phyloP scores from a whole-genome alignment of 2,888 invertebrate species.

The Teinopalpus imperialis region DNA sequence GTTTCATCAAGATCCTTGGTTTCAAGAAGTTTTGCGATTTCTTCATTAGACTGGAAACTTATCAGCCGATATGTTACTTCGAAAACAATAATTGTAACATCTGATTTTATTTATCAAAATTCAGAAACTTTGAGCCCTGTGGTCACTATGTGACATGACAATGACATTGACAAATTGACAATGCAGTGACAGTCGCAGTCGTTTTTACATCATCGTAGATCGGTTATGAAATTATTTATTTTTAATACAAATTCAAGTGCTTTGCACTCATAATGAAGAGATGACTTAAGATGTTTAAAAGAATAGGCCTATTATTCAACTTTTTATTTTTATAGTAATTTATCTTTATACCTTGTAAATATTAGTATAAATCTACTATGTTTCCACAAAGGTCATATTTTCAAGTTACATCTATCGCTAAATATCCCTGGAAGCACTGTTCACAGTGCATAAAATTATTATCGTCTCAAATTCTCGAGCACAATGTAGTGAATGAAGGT shows the following conservation, averaged over 20 bases:
- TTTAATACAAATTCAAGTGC: neutral
- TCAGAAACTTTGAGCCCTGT: too few species aligned
- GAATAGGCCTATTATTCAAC: neutral
- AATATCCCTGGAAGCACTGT: constrained; percentile 53
- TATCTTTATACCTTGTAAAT: neutral
- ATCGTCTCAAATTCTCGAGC: constrained; percentile 52
- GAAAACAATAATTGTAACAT: too few species aligned
- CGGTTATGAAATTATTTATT: constrained; percentile 14
- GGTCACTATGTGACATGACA: too few species aligned
- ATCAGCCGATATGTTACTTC: too few species aligned
- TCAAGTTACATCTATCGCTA: constrained; percentile 47
- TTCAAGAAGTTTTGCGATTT: too few species aligned
- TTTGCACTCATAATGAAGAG: neutral
- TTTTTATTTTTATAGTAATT: neutral
- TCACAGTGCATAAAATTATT: constrained; percentile 56
- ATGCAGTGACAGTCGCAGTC: constrained; percentile 12
- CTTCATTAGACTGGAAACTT: too few species aligned
- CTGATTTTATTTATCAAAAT: too few species aligned
- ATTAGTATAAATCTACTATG: constrained; percentile 51
- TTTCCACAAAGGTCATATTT: constrained; percentile 47
- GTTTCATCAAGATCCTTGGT: too few species aligned
- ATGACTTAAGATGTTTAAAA: constrained; percentile 1
- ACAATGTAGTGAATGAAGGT: constrained; percentile 43
- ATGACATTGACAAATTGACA: constrained; percentile 18
- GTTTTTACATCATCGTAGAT: constrained; percentile 6